Conservation (phyloP, 2,888 invertebrate species). For the Drosophila rellima region DNA sequence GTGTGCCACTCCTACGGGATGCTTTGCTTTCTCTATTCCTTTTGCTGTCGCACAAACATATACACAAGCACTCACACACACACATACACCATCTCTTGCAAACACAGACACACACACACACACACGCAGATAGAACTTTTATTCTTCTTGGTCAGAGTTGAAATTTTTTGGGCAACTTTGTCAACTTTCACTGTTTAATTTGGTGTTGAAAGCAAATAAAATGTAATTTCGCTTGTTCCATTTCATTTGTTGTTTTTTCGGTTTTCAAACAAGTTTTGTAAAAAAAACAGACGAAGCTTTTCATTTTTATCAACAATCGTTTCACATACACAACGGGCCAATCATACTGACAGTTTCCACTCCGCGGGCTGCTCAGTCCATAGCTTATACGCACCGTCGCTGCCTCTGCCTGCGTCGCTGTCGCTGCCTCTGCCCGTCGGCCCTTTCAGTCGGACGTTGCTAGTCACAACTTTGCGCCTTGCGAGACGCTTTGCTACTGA, state of each 20-base stretch:
- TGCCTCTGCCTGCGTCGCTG: conserved; percentile 4
- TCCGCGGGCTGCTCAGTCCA: conserved; percentile 35
- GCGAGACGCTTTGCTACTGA: conserved; percentile 61
- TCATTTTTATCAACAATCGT: conserved; percentile 37
- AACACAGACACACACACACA: conserved; percentile 15
- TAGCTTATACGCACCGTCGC: conserved; percentile 65
- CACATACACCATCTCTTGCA: conserved; percentile 30
- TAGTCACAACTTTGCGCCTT: conserved; percentile 61
- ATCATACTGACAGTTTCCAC: conserved; percentile 34
- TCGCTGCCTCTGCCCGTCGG: conserved; percentile 1
- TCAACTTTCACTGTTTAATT: conserved; percentile 39
- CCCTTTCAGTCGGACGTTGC: conserved; percentile 28
- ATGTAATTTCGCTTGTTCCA: conserved; percentile 29
- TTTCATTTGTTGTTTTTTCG: conserved; percentile 22
- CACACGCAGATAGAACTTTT: conserved; percentile 46
- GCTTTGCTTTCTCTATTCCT: conserved; percentile 77
- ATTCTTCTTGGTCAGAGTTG: conserved; percentile 30
- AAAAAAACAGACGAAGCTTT: conserved; percentile 45
- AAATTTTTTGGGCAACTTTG: conserved; percentile 18
- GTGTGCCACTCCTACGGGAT: conserved; percentile 76
- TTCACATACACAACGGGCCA: conserved; percentile 31
- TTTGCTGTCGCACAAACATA: conserved; percentile 57
- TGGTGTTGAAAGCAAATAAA: conserved; percentile 17
- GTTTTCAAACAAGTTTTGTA: conserved; percentile 40
- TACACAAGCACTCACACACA: conserved; percentile 6